Base-by-base conservation (phyloP, 1,140 invertebrate genomes). In the Orius insidiosus region DNA sequence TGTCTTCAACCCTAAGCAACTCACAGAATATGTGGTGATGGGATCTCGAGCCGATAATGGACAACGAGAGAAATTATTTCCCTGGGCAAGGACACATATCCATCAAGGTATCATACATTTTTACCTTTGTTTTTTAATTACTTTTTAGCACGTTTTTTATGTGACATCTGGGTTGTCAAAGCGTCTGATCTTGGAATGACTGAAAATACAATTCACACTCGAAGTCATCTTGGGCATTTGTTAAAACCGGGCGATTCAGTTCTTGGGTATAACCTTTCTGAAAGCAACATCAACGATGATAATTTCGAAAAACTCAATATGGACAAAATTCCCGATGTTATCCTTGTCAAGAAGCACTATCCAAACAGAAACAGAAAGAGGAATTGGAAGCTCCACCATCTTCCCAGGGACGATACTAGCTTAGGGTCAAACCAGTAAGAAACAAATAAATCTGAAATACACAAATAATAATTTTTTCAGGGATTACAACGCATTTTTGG, bases 11-110 rank as follows among this genome's bases (percentile, higher is more conserved):
- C 81, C 86, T 1, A 95, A 90, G 61, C 85, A 94, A 57, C 64
- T 98, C 39, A 75, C 77, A 2, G 88, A 98, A 62, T 99, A 86
- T 59, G 76, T 86, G 55, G 86, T 98, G 1, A 94, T 98, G 81
- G n/a, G 84, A 98, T 59, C 78, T 94, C 50, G 89, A 96, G 57
- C 65, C 78, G 33, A 78, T 95, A 2, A 67, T 68, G 51, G 75
- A 85, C 32, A 77, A 82, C 60, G 76, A 93, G 50, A 71, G 74
- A 52, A 78, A 76, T 57, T 64, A 68, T 43, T 87, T 87, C 57
- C 81, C 83, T 9, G 87, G 88, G 1, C 88, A 93, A 69, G 88
- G 88, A 10, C 63, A 70, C 32, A 70, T 92, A 48, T 93, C 88
- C 1, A 70, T 71, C 13, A 86, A 84, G 61, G 74, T 74, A 63